Conservation (phyloP, 1,140 invertebrate genomes). For the Drosophila mauritiana region DNA sequence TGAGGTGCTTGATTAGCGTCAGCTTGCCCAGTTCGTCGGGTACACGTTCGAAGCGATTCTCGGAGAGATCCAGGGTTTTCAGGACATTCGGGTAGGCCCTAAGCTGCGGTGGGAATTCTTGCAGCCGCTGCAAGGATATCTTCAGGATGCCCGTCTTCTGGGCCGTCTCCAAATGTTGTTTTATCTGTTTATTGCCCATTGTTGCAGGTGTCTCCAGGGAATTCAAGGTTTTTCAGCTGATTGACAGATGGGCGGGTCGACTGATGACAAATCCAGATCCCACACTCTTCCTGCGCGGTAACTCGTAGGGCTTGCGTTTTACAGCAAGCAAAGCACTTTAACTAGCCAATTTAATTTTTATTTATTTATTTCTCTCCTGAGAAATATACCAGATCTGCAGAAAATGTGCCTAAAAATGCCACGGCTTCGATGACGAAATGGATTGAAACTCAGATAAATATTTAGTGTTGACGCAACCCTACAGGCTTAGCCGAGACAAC, state of each 20-base stretch:
- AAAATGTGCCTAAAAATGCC: too few species aligned
- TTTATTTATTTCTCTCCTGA: background rate
- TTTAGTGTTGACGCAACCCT: too few species aligned
- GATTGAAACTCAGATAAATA: too few species aligned
- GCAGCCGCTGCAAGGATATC: slow-evolving; percentile 91
- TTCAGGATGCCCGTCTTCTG: slow-evolving; percentile 97
- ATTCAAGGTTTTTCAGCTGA: background rate
- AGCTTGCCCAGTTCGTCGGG: slow-evolving; percentile 93
- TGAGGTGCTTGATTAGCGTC: slow-evolving; percentile 92
- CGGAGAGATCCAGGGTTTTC: slow-evolving; percentile 93
- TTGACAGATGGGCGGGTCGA: background rate
- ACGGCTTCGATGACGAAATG: too few species aligned
- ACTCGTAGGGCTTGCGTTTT: background rate
- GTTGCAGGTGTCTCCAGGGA: background rate
- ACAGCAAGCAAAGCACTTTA: slow-evolving; percentile 5
- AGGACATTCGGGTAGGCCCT: slow-evolving; percentile 89
- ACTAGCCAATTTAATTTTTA: background rate
- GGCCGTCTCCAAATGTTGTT: slow-evolving; percentile 96
- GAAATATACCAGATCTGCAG: too few species aligned
- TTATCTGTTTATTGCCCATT: slow-evolving; percentile 94
- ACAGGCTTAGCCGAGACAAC: too few species aligned
- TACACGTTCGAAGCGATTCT: slow-evolving; percentile 93
- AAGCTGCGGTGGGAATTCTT: slow-evolving; percentile 88
- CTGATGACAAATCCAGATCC: slow-evolving; percentile 1
- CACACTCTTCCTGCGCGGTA: background rate